Conservation (phyloP, 2,113 vertebrate species). For the Hippopotamus amphibius region DNA sequence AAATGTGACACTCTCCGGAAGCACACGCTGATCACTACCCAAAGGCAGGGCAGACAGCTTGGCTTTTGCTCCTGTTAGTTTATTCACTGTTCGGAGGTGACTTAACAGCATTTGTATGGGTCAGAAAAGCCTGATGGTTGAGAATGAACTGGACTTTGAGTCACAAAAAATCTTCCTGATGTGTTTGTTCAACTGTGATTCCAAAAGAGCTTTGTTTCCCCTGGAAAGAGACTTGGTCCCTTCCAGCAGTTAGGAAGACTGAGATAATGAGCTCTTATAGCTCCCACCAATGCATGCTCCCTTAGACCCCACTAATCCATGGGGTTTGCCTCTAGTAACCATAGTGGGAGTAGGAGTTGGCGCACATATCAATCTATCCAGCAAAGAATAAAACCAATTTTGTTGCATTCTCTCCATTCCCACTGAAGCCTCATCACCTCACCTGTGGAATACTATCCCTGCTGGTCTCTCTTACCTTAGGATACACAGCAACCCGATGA, state of each 20-base stretch:
- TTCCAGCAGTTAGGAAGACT: not conserved
- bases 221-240: not conserved
- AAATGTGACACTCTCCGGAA: not conserved
- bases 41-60: not conserved
- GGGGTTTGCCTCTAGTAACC: not conserved
- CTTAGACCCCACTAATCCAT: not conserved
- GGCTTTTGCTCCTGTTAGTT: conserved; percentile 45
- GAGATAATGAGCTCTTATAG: not conserved
- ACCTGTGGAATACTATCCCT: not conserved
- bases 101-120: not conserved
- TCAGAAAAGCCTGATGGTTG: not conserved
- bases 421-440: not conserved
- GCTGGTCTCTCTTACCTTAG: not conserved
- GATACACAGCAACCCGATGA: not conserved
- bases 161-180: not conserved
- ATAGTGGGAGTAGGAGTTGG: not conserved
- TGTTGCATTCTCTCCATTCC: not conserved
- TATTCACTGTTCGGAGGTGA: conserved; percentile 36
- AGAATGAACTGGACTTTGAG: not conserved
- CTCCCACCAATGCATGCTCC: not conserved
- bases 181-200: not conserved
- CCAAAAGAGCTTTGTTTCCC: conserved; percentile 34
- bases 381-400: not conserved
- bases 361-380: not conserved
- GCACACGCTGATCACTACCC: not conserved